Base-by-base conservation (phyloP, 2,888 invertebrate species). In the Itoplectis maculator region DNA sequence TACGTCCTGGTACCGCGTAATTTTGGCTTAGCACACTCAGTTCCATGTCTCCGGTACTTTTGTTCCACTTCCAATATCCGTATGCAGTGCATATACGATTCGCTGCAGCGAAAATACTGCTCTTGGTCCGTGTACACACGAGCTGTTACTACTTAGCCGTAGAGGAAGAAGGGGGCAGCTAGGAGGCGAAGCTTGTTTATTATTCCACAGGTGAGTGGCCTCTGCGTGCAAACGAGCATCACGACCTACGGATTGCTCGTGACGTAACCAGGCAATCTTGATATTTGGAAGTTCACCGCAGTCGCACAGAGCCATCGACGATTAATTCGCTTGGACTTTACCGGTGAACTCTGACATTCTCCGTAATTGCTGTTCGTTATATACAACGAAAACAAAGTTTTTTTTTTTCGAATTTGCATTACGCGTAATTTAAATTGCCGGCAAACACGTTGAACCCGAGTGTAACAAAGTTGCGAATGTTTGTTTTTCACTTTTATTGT, bases 261-360 rank as follows among this genome's bases (percentile, higher is more conserved):
- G 9, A 61, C 15, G 37, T 18, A 61, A 61, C 61, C 8, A 15
- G 40, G 13, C 37, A 9, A 61, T 15, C 37, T n/a, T 18, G 61
- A 61, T 40, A 61, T 40, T 61, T 61, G 56, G 23, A 56, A 56
- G 56, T 56, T 56, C 56, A 56, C 23, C 11, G 56, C 23, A 29
- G 56, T 56, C 56, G 13, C 56, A 56, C 56, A 56, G 13, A 42
- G 13, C n/a, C 56, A 56, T 56, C 29, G 29, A 29, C n/a, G 18
- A 59, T 18, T 6, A 15, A 35, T 7, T 15, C n/a, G 7, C 18
- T 2, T 18, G 15, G 20, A 18, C 15, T 51, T 18, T 2, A 7
- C 5, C 42, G 29, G 29, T 29, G 29, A 29, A 29, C 29, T 29
- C 5, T 29, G 29, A 29, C 29, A 5, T 5, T 29, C 29, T 29